Evolutionary conservation across 2,888 invertebrate species (phyloP).

Genomic region (Spilarctia lutea): DNA sequence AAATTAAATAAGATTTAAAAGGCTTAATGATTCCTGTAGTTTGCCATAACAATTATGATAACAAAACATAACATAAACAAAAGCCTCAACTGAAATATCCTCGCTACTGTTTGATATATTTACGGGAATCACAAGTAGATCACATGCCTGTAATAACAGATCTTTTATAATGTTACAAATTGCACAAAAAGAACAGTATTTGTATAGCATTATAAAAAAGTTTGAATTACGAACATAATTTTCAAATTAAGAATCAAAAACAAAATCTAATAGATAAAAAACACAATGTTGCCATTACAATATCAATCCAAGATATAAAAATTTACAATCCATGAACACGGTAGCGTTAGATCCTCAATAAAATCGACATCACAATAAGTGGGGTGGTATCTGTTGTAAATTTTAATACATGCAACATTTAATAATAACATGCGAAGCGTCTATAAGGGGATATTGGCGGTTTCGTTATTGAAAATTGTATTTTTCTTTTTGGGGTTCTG

Average conservation of each 20-base stretch:
- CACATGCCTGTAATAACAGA: too few relatives aligned
- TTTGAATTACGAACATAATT: not conserved
- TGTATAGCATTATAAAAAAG: not conserved
- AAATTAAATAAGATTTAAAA: too few relatives aligned
- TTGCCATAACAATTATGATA: too few relatives aligned
- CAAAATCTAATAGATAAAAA: not conserved
- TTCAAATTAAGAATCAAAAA: not conserved
- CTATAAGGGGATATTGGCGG: slow-evolving; percentile 55
- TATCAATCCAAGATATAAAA: slow-evolving; percentile 42
- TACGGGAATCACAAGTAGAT: too few relatives aligned
- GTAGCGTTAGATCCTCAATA: slow-evolving; percentile 59
- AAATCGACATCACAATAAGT: slow-evolving; percentile 65
- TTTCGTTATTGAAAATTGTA: slow-evolving; percentile 53
- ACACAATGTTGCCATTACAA: slow-evolving; percentile 24
- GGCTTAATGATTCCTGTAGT: too few relatives aligned
- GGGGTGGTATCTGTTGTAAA: slow-evolving; percentile 59
- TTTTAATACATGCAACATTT: slow-evolving; percentile 83
- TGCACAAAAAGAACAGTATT: too few relatives aligned
- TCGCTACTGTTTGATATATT: too few relatives aligned
- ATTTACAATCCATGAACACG: slow-evolving; percentile 65
- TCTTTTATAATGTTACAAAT: too few relatives aligned
- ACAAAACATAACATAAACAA: too few relatives aligned
- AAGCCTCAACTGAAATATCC: too few relatives aligned
- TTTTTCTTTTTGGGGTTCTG: slow-evolving; percentile 5
- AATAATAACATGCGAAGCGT: slow-evolving; percentile 74